These are phyloP conservation scores for Drosophila greeni DNA, from an alignment of 2,888 invertebrate genomes.

Conservation along the genomic window DNA sequence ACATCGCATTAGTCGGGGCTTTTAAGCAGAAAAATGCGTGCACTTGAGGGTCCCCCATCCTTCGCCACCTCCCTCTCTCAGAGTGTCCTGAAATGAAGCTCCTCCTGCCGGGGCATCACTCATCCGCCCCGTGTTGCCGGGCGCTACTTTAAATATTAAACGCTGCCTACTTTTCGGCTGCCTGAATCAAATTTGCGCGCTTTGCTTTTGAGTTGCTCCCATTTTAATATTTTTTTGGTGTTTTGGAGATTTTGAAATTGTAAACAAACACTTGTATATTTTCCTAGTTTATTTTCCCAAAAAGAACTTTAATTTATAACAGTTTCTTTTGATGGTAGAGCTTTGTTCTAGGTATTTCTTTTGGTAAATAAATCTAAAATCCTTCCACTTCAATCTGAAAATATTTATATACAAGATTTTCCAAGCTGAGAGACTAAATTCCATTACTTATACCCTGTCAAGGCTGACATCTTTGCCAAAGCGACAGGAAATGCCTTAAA, in stretches of 20 bases:
- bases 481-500: not conserved
- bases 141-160: slow-evolving; percentile 58
- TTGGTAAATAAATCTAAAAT: no score
- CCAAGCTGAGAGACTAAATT: not conserved
- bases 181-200: slow-evolving; percentile 46
- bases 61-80: not conserved
- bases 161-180: slow-evolving; percentile 59
- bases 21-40: slow-evolving; percentile 75
- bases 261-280: no score
- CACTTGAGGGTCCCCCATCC: slow-evolving; percentile 55
- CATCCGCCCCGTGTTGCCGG: slow-evolving; percentile 24
- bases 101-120: not conserved
- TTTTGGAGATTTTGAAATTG: not conserved
- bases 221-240: not conserved
- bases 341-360: no score
- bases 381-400: not conserved
- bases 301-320: no score
- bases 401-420: not conserved
- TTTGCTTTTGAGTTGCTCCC: not conserved
- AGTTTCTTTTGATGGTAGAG: no score
- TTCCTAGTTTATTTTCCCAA: no score
- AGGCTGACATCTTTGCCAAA: not conserved
- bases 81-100: slow-evolving; percentile 11
- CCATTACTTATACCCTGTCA: slow-evolving; percentile 1
- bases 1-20: slow-evolving; percentile 71